Evolutionary conservation across 2,113 vertebrate species (phyloP), one percentile per base, ranked within the genome.

Genomic region (Columbina picui): DNA sequence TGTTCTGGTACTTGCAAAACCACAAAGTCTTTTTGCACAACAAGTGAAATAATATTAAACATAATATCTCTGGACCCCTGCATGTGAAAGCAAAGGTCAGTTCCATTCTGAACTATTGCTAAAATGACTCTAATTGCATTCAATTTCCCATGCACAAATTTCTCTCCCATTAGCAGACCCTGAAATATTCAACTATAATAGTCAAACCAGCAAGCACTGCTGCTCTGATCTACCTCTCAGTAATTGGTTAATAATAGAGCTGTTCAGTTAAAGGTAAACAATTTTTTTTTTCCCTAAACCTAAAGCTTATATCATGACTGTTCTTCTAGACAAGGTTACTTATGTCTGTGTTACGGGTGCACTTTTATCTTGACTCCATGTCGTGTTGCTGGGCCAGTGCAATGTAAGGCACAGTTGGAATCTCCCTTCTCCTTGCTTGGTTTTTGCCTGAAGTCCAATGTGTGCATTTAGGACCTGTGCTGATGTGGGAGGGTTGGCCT

Each of bases 161-260:
- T 90, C 77, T 91, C 76, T 93, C 68, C 69, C 29, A 73, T 96
- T 94, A 94, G 57, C 43, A 82, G 71, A 38, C 85, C 79, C 78
- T 52, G 83, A 63, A 89, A 71, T 81, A 38, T 73, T 96, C 61
- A 32, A 34, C 84, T 49, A 12, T 92, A 93, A 89, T 68, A 76
- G 83, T 65, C 78, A 34, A 96, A 67, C 65, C 64, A 95, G 89
- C 64, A 82, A 80, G 79, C 67, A 67, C 87, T 79, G 95, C 97
- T 97, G 96, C 97, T 97, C 95, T 65, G 91, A 93, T 94, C 87
- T 96, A 50, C 76, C 95, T 94, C 94, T 70, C 80, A 38, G 63
- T 94, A 95, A 97, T 70, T 97, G 95, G 90, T 93, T 96, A 97
- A 96, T 84, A 45, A 12, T 15, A 71, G 84, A 78, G 81, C 39